Evolutionary conservation across 2,797 vertebrate species (phyloP).

Genomic region (Sebastes oblongus): DNA sequence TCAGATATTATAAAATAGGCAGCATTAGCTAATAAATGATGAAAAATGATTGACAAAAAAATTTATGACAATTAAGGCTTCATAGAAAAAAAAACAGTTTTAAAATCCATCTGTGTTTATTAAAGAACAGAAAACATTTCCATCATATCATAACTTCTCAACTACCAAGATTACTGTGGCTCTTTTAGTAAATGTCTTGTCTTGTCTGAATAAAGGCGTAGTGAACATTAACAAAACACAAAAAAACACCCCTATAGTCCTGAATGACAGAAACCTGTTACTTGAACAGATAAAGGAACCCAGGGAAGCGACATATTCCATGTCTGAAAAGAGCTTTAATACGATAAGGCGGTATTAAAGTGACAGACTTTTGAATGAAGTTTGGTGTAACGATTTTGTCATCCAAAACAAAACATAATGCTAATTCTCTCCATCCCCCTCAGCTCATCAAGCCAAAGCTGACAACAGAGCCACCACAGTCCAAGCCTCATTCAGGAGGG

Average conservation of each 20-base stretch:
- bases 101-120: neutral
- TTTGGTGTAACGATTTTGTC: neutral
- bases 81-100: no score
- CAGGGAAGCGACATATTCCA: neutral
- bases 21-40: neutral
- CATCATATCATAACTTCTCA: neutral
- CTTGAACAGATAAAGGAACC: neutral
- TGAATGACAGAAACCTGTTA: neutral
- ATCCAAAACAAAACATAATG: neutral
- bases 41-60: neutral
- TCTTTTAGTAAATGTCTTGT: neutral
- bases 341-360: neutral
- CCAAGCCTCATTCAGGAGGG: neutral
- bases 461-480: conserved; percentile 16
- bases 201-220: neutral
- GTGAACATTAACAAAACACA: neutral
- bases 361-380: neutral
- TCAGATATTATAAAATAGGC: neutral
- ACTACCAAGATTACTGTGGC: neutral
- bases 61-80: neutral
- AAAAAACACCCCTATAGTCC: neutral
- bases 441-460: neutral
- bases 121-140: neutral
- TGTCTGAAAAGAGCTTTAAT: neutral
- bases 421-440: neutral